Base-by-base conservation (phyloP, 2,888 invertebrate species). In the Hirtodrosophila confusa region DNA sequence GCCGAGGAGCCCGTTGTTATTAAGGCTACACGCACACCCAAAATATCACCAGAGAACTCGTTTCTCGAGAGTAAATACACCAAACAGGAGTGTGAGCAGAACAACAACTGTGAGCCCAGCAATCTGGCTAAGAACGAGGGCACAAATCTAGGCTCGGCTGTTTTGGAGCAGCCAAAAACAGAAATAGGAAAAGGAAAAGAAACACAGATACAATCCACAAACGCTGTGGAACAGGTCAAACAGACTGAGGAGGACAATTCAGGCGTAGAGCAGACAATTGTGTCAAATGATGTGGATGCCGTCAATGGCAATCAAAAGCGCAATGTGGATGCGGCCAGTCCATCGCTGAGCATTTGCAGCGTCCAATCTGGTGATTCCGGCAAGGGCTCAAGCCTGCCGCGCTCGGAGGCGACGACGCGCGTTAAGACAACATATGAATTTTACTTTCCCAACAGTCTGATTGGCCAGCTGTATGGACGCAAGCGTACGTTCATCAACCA, bases 381-480 rank as follows among this genome's bases (percentile, higher is more conserved):
- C 51, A 91, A 91, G 71, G 91, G 91, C 8, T 91, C 90, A 11
- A 91, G 91, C 69, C 75, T 91, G 66, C 90, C 90, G 57, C 89
- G 90, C 39, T 90, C 91, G 33, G 89, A 90, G 72, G 90, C 88
- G 33, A 73, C 73, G 2, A 84, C 84, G 40, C 85, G 88, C 29
- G 82, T 80, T 41, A 89, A 89, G 78, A 86, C 80, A 29, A 89
- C 89, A 8, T 92, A 92, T 74, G 91, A 97, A 89, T 97, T 97
- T 92, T 92, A 94, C 75, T 94, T 96, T 88, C 95, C 95, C 40
- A 95, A 95, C 88, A 92, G 93, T 58, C 92, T 97, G 72, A 97
- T 97, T 63, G 98, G 98, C 12, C 94, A 95, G 61, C 93, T 98
- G 78, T 98, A 98, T 90, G 98, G 98, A 39, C 94, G 94, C 83